Conservation (phyloP, 2,113 vertebrate genomes). For the Alouatta palliata region DNA sequence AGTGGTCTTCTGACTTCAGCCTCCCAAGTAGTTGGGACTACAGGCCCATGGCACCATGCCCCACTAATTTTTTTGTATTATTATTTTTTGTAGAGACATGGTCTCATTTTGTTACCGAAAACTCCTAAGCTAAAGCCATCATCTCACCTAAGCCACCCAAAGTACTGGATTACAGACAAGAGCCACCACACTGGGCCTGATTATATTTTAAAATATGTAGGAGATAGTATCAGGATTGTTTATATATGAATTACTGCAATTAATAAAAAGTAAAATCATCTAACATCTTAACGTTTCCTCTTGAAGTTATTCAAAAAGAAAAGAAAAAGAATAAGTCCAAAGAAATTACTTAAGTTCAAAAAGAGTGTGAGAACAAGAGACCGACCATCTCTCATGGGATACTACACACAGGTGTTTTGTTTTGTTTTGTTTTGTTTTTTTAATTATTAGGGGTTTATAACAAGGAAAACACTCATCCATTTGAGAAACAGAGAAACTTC, state of each 20-base stretch:
- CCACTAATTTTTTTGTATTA: no score
- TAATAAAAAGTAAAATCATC: neutral
- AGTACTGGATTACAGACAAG: no score
- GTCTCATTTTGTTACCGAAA: no score
- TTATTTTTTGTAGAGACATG: no score
- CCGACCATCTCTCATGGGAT: neutral
- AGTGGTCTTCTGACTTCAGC: no score
- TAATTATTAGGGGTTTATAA: neutral
- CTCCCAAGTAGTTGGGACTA: no score
- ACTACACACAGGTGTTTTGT: neutral
- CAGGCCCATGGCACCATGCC: no score
- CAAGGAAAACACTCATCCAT: neutral
- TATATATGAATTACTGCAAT: neutral
- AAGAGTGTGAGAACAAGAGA: neutral
- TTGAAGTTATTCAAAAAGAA: neutral
- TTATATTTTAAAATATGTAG: neutral
- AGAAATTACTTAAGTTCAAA: neutral
- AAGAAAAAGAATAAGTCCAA: neutral
- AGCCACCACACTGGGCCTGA: neutral
- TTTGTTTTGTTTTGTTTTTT: neutral
- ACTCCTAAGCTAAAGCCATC: no score
- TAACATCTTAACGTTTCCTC: neutral
- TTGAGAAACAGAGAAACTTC: neutral
- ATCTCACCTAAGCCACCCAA: no score
- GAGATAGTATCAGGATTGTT: neutral